These are phyloP conservation scores for Sipha flava DNA, from an alignment of 1,140 invertebrate species.

Conservation along the genomic window DNA sequence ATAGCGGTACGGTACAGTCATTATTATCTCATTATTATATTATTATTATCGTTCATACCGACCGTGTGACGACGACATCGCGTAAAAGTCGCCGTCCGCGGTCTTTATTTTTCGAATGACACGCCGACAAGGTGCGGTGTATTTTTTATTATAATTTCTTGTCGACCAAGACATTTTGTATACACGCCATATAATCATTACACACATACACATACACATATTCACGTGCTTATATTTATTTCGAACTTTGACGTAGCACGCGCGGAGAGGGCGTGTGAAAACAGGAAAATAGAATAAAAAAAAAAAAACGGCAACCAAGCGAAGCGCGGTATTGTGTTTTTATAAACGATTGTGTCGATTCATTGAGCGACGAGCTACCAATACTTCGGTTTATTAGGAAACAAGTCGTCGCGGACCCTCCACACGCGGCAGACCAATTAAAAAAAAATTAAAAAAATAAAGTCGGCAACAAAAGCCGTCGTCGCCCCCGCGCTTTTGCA, in stretches of 20 bases:
- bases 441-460: background rate
- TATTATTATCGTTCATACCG: too few relatives aligned
- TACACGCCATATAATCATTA: too few relatives aligned
- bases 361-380: background rate
- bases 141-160: background rate
- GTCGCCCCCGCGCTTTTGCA: background rate
- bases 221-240: background rate
- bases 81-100: too few relatives aligned
- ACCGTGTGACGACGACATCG: too few relatives aligned
- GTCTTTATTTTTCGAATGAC: too few relatives aligned
- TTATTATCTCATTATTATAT: too few relatives aligned
- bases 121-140: too few relatives aligned
- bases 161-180: background rate
- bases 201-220: too few relatives aligned
- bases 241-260: background rate
- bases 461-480: conserved; percentile 5
- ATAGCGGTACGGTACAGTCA: too few relatives aligned
- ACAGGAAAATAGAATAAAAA: background rate
- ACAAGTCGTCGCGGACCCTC: background rate
- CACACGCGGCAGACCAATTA: background rate
- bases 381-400: conserved; percentile 20
- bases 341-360: conserved; percentile 29
- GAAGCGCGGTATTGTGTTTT: background rate
- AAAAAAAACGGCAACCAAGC: background rate
- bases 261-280: background rate